These are phyloP conservation scores for Erethizon dorsatum DNA, from an alignment of 2,797 vertebrate species.

Conservation along the genomic window DNA sequence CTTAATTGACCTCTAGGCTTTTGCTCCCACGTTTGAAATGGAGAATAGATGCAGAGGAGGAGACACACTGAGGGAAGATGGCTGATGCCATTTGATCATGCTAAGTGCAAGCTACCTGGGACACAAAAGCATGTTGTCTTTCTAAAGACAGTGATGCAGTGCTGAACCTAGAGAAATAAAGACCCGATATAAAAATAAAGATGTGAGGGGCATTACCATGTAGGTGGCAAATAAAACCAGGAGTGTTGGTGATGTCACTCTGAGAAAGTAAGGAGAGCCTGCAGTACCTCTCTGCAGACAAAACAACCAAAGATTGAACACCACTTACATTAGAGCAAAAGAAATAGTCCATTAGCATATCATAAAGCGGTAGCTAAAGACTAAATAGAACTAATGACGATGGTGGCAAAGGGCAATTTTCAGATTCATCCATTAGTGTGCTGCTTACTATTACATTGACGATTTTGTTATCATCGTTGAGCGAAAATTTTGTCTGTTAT, in stretches of 20 bases:
- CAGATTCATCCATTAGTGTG: no score
- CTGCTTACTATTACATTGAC: not conserved
- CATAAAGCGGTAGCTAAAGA: not conserved
- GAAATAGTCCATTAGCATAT: not conserved
- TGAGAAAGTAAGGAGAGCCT: not conserved
- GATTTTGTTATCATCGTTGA: not conserved
- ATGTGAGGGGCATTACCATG: accelerated
- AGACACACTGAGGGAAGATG: not conserved
- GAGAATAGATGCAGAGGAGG: not conserved
- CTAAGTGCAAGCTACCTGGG: not conserved
- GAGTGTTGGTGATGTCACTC: accelerated
- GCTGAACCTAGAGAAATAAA: not conserved
- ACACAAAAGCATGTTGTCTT: not conserved
- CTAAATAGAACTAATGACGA: not conserved
- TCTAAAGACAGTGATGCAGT: not conserved
- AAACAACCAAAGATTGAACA: not conserved
- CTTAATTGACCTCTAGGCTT: constrained; percentile 26
- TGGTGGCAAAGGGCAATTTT: not conserved
- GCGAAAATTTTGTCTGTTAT: not conserved
- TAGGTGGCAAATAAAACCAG: not conserved
- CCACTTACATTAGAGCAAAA: not conserved
- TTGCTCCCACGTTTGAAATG: not conserved
- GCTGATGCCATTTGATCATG: not conserved
- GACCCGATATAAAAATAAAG: accelerated
- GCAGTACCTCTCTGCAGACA: not conserved